These are phyloP conservation scores for Nebria salina DNA, from an alignment of 2,888 invertebrate species.

Conservation along the genomic window DNA sequence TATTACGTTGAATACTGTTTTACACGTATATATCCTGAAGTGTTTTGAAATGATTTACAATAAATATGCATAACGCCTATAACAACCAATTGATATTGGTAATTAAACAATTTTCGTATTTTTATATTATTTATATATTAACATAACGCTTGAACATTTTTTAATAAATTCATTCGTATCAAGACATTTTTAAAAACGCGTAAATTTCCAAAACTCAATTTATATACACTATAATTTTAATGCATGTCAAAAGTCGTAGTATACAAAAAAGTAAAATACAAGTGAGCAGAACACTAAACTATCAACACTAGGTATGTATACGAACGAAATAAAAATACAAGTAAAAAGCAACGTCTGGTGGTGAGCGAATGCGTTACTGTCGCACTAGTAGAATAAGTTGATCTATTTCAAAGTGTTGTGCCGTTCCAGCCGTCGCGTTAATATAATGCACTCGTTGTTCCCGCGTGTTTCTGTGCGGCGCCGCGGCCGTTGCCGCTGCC, in stretches of 20 bases:
- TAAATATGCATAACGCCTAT: neutral
- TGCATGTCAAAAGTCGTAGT: neutral
- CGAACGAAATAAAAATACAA: neutral
- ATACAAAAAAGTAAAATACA: neutral
- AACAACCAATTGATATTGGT: neutral
- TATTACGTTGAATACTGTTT: neutral
- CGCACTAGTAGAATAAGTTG: neutral
- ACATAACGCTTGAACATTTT: too few relatives aligned
- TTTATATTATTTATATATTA: too few relatives aligned
- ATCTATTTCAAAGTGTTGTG: slow-evolving; percentile 16
- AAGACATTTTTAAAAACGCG: too few relatives aligned
- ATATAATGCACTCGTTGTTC: slow-evolving; percentile 14
- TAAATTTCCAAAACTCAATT: too few relatives aligned
- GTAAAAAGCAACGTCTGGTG: neutral
- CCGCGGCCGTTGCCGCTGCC: slow-evolving; percentile 3
- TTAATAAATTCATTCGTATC: too few relatives aligned
- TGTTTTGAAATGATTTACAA: neutral
- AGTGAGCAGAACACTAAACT: neutral
- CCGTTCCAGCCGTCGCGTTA: slow-evolving; percentile 14
- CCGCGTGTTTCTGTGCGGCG: slow-evolving; percentile 2
- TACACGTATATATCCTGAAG: neutral
- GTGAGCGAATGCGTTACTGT: neutral
- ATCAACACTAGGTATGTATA: neutral
- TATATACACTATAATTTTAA: too few relatives aligned
- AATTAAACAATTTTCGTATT: too few relatives aligned